phyloP scores from a whole-genome alignment of 1,140 invertebrate genomes.

The Tetranychus urticae region DNA sequence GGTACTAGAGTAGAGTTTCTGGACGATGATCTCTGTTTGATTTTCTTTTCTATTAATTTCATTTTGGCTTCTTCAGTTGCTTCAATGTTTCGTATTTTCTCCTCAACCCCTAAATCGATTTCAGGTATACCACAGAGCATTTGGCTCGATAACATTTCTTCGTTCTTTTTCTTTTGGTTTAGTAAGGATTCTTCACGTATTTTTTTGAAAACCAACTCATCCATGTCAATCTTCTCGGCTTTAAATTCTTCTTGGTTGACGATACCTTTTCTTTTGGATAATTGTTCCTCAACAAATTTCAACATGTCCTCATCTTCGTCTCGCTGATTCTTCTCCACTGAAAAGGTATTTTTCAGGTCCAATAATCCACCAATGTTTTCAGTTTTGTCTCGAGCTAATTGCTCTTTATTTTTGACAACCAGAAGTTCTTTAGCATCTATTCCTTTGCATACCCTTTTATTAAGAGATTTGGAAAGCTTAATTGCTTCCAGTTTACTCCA shows the following conservation, averaged over 20 bases:
- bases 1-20: constrained; percentile 81
- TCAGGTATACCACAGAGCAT: constrained; percentile 99
- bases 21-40: constrained; percentile 63
- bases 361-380: not conserved
- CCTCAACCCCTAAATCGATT: constrained; percentile 94
- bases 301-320: constrained; percentile 99
- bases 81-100: constrained; percentile 92
- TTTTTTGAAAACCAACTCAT: constrained; percentile 28
- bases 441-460: not conserved
- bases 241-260: constrained; percentile 3
- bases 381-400: not conserved
- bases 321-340: constrained; percentile 85
- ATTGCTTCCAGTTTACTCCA: not conserved
- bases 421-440: not conserved
- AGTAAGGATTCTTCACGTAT: constrained; percentile 54
- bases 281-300: constrained; percentile 84
- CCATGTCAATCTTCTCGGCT: constrained; percentile 8
- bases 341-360: constrained; percentile 85
- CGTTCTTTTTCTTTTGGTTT: constrained; percentile 47
- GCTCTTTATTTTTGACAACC: not conserved
- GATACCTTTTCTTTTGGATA: constrained; percentile 49
- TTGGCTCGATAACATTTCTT: constrained; percentile 99
- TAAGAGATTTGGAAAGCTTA: not conserved
- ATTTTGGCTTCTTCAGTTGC: constrained; percentile 91
- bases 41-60: constrained; percentile 28